Evolutionary conservation across 2,888 invertebrate species (phyloP).

Genomic region (Imbricaverruca yamaguchii): DNA sequence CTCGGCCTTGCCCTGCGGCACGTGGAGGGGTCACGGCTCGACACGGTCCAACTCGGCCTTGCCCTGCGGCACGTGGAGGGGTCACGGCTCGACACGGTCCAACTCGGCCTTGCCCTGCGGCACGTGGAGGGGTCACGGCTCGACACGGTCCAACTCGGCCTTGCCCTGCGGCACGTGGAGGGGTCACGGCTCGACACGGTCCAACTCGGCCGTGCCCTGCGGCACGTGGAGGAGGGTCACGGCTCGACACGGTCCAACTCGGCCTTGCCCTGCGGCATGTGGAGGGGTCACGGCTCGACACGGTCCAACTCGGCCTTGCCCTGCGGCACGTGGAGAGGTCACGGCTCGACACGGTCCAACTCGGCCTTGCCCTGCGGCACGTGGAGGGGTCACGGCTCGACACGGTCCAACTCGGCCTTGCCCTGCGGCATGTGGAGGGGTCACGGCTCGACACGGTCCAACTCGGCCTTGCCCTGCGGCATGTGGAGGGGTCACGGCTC

Average conservation of each 20-base stretch:
- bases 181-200: too few species aligned
- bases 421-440: constrained; percentile 47
- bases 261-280: constrained; percentile 59
- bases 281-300: too few species aligned
- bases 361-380: constrained; percentile 68
- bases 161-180: constrained; percentile 54
- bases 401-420: constrained; percentile 64
- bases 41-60: constrained; percentile 64
- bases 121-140: not conserved
- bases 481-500: too few species aligned
- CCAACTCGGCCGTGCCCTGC: constrained; percentile 76
- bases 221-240: not conserved
- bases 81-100: too few species aligned
- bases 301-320: constrained; percentile 72
- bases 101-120: constrained; percentile 76
- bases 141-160: constrained; percentile 57
- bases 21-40: too few species aligned
- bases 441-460: constrained; percentile 37
- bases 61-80: constrained; percentile 47
- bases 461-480: constrained; percentile 72
- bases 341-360: constrained; percentile 44
- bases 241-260: constrained; percentile 51
- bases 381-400: too few species aligned
- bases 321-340: constrained; percentile 38
- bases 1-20: constrained; percentile 68